Percentiles rank a stretch among this genome's conserved stretches.
phyloP scores from a whole-genome alignment of 1,140 invertebrate species.

The Schlechtendalia chinensis region DNA sequence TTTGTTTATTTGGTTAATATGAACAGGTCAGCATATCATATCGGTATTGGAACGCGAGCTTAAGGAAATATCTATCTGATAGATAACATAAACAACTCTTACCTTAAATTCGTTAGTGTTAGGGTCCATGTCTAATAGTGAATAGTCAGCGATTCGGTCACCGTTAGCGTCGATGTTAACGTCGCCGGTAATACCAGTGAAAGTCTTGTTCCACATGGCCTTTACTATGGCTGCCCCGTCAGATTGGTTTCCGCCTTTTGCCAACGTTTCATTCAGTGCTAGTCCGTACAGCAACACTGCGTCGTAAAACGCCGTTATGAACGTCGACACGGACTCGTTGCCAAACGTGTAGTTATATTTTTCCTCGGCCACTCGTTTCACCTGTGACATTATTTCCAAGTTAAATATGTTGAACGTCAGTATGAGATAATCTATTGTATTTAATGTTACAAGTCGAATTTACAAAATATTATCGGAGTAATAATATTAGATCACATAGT shows the following conservation, averaged over 20 bases:
- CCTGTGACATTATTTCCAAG: constrained; percentile 56
- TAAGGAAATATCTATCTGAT: no score
- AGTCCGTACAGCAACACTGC: constrained; percentile 88
- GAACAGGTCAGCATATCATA: no score
- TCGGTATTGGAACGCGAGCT: no score
- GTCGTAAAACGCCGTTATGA: constrained; percentile 94
- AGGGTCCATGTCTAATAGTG: constrained; percentile 85
- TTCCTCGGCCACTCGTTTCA: constrained; percentile 73
- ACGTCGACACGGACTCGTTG: constrained; percentile 74
- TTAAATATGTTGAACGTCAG: no score
- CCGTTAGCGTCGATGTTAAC: constrained; percentile 89
- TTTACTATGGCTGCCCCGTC: constrained; percentile 67
- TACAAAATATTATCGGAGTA: no score
- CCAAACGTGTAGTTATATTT: constrained; percentile 80
- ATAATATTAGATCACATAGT: no score
- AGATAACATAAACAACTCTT: constrained; percentile 49
- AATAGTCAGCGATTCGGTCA: constrained; percentile 86
- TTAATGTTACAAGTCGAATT: no score
- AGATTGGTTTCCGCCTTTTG: constrained; percentile 62
- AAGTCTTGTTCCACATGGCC: constrained; percentile 88
- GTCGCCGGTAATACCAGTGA: constrained; percentile 85
- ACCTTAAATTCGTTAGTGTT: constrained; percentile 77
- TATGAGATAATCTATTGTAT: no score
- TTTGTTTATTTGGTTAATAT: no score
- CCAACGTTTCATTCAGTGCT: constrained; percentile 82